Evolutionary conservation across 2,888 invertebrate genomes (phyloP), one percentile per base, ranked within the genome.

Genomic region (Rhamnusium bicolor): DNA sequence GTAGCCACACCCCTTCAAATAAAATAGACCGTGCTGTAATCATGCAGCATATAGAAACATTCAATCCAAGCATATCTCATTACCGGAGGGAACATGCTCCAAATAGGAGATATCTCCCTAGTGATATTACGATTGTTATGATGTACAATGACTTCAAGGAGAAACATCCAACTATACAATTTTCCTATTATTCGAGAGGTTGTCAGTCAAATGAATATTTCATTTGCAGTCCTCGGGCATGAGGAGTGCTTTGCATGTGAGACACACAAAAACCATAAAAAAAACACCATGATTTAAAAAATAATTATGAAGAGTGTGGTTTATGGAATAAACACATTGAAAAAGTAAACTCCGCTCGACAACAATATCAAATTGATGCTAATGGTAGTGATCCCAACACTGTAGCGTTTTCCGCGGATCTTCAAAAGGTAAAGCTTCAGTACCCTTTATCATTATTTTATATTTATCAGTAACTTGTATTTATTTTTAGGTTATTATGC

Each of bases 401-500:
- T 46, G 2, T 46, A 46, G 10, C 2, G 46, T 46, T 46, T 46
- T 46, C 46, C 46, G 46, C 46, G n/a, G 46, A 46, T 63, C 46
- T 46, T 46, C 46, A 46, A 10, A 46, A 46, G 46, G 46, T 46
- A 46, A 46, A 46, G 10, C 24, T n/a, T n/a, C 24, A 24, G 24
- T n/a, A 46, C n/a, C n/a, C n/a, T n/a, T n/a, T n/a, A 46, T 46
- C n/a, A 46, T 46, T 46, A 3, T 2, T 46, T 46, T 46, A n/a
- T 46, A 46, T n/a, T 10, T 8, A 46, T 46, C n/a, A 46, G 10
- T 46, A 46, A 46, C 8, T 46, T 46, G 3, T 46, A 46, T 46
- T 46, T 46, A 19, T 63, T 67, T 67, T 67, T 56, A 73, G 65
- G 73, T 73, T 6, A 70, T 71, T 32, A 74, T 74, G 74, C 53